These are phyloP conservation scores for Hermatobates lingyangjiaoensis DNA, from an alignment of 1,140 invertebrate genomes.

Conservation along the genomic window DNA sequence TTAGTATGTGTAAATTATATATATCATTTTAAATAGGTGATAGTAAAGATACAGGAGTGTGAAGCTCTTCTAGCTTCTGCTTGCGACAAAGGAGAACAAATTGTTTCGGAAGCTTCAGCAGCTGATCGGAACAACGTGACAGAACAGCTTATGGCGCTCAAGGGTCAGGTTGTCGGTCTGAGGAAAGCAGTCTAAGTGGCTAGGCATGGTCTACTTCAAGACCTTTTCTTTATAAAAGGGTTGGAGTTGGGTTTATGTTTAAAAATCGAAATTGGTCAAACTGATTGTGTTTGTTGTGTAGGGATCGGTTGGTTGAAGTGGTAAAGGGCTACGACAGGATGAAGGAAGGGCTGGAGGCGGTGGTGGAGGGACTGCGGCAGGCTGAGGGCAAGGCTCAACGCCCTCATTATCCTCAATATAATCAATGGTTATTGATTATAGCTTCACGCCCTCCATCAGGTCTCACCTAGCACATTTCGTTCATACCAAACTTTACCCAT, in stretches of 20 bases:
- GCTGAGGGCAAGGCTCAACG: conserved; percentile 67
- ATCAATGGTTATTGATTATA: conserved; percentile 61
- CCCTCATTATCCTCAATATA: conserved; percentile 58
- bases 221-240: no score
- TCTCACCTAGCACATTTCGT: conserved; percentile 56
- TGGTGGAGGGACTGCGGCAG: conserved; percentile 63
- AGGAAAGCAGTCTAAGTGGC: conserved; percentile 65
- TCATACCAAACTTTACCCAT: conserved; percentile 33
- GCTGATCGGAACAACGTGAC: conserved; percentile 72
- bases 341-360: conserved; percentile 55
- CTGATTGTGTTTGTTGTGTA: no score
- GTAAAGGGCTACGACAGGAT: conserved; percentile 73
- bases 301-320: conserved; percentile 66
- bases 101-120: conserved; percentile 66
- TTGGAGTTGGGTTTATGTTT: no score
- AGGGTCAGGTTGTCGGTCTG: conserved; percentile 42
- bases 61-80: conserved; percentile 71
- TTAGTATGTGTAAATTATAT: no score
- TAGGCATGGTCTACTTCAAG: no score
- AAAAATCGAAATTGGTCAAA: no score
- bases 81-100: conserved; percentile 77
- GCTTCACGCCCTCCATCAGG: no score
- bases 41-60: conserved; percentile 66
- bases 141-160: conserved; percentile 66
- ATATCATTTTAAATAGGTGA: conserved; percentile 29